These are phyloP conservation scores for Phenganax subtilis DNA, from an alignment of 92 coral and sea anemone genomes.

Conservation along the genomic window DNA sequence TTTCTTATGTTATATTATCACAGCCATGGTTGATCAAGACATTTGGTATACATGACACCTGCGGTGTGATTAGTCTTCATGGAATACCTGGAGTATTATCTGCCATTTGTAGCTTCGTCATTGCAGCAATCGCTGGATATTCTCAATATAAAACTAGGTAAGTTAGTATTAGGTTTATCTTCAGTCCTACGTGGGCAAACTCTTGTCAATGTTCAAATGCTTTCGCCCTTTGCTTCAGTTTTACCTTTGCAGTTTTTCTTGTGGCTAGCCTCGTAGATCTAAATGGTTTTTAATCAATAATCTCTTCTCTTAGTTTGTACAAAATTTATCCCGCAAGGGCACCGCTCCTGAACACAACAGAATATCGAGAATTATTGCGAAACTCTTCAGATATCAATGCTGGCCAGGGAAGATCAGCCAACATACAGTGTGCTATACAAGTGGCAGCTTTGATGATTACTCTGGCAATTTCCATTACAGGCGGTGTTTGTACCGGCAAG, in stretches of 20 bases:
- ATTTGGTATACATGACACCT: slow-evolving; percentile 77
- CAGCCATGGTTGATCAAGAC: slow-evolving; percentile 78
- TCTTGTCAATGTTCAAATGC: no score
- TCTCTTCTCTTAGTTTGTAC: slow-evolving; percentile 58
- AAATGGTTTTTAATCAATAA: neutral
- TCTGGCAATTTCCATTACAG: slow-evolving; percentile 56
- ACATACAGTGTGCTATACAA: slow-evolving; percentile 71
- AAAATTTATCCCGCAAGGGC: slow-evolving; percentile 83
- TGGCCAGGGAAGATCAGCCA: slow-evolving; percentile 81
- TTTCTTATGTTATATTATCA: neutral
- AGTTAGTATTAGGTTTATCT: neutral
- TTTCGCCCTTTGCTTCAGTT: no score
- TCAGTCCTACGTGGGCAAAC: no score
- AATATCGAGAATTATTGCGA: slow-evolving; percentile 58
- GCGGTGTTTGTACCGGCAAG: slow-evolving; percentile 76
- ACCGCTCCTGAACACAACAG: slow-evolving; percentile 72
- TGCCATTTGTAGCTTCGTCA: slow-evolving; percentile 67
- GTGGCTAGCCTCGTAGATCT: no score
- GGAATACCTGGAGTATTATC: slow-evolving; percentile 85
- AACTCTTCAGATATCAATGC: slow-evolving; percentile 53
- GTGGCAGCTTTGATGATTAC: slow-evolving; percentile 78
- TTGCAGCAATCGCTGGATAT: slow-evolving; percentile 66
- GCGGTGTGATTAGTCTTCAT: slow-evolving; percentile 90
- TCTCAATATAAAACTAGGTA: slow-evolving; percentile 78
- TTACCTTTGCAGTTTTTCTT: no score